Evolutionary conservation across 2,113 vertebrate genomes (phyloP).

Genomic region (Sciurus niger): DNA sequence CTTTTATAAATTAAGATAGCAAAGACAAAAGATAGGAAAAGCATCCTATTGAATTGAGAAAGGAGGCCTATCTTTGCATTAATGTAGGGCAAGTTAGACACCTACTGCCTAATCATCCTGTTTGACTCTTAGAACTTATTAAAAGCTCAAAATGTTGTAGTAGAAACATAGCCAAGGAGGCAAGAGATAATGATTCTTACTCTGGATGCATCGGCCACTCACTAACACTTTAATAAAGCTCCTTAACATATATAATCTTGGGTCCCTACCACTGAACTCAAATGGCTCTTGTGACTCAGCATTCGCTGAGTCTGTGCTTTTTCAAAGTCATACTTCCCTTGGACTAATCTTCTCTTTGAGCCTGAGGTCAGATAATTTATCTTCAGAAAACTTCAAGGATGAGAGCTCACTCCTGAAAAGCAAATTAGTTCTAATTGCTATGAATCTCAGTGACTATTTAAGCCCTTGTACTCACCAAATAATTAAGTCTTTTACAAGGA

Average conservation of each 20-base stretch:
- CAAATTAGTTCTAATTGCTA: constrained; percentile 75
- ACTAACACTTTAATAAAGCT: neutral
- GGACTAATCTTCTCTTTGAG: constrained; percentile 45
- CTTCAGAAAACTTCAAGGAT: constrained; percentile 60
- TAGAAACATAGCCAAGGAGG: neutral
- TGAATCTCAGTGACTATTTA: constrained; percentile 66
- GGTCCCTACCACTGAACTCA: neutral
- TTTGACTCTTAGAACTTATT: neutral
- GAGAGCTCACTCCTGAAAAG: constrained; percentile 42
- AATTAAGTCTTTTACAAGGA: constrained; percentile 64
- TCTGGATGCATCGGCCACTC: neutral
- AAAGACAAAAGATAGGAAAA: constrained; percentile 29
- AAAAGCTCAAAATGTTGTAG: neutral
- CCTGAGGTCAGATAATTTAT: constrained; percentile 64
- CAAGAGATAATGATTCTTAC: neutral
- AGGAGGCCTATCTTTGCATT: neutral
- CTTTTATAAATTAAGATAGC: neutral
- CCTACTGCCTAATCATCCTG: neutral
- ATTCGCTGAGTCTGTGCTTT: neutral
- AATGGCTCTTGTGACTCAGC: neutral
- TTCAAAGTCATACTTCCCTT: neutral
- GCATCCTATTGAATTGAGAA: neutral
- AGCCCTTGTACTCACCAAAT: constrained; percentile 70
- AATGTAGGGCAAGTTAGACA: neutral
- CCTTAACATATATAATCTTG: neutral